These are phyloP conservation scores for Bombus superbus DNA, from an alignment of 1,140 invertebrate species.

Conservation along the genomic window DNA sequence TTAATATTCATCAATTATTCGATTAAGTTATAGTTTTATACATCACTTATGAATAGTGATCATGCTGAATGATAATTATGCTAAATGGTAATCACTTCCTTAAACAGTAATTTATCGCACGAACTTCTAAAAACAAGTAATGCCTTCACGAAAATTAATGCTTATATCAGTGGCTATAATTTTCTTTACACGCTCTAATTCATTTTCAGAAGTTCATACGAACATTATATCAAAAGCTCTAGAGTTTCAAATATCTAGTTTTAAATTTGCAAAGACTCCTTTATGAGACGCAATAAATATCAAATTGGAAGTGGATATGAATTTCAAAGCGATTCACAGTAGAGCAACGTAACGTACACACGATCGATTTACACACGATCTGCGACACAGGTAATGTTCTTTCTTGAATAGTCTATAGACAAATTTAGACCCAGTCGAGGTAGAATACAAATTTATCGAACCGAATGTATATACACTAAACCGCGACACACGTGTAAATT, in stretches of 20 bases:
- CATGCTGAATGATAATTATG: background rate
- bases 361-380: constrained; percentile 9
- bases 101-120: no score
- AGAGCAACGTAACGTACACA: background rate
- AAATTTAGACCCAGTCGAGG: background rate
- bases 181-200: background rate
- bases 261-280: background rate
- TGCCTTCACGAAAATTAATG: background rate
- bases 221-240: background rate
- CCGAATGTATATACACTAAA: background rate
- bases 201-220: background rate
- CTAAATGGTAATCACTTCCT: background rate
- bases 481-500: constrained; percentile 35
- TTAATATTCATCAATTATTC: constrained; percentile 12
- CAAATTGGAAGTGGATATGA: background rate
- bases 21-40: background rate
- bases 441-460: background rate
- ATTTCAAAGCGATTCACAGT: background rate
- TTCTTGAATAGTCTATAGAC: background rate
- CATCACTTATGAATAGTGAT: background rate
- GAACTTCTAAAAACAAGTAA: background rate
- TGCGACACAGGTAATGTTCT: constrained; percentile 2
- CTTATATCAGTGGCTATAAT: background rate
- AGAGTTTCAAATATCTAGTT: background rate
- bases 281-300: background rate